Base-by-base conservation (phyloP, 2,797 vertebrate genomes). In the Dendrocincla fuliginosa region DNA sequence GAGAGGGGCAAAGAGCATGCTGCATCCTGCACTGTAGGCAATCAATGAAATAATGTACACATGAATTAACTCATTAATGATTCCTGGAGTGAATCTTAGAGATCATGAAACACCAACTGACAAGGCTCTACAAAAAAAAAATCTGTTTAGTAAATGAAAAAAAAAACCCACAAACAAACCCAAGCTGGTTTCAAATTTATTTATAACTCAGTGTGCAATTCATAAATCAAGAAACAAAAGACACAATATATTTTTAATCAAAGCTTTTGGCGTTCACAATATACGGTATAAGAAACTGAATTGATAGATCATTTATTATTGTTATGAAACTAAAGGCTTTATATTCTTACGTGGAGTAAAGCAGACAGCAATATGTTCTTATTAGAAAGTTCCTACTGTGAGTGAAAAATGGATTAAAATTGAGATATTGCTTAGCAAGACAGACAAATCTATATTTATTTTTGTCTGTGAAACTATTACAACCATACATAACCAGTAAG, bases 331-430 rank as follows among this genome's bases (percentile, higher is more conserved):
- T 14, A 92, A 90, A 70, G 89, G 33, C 93, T 88, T 97, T 67
- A 68, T 52, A 88, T 84, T 81, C 82, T 91, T 93, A 91, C 90
- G 74, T 64, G 64, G 78, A 74, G 56, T 87, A 78, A 94, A 76
- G 70, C 41, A 86, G 70, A 90, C 82, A 95, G 82, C 84, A 95
- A 91, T 84, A 81, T 27, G 8, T 89, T 96, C 68, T 42, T 79
- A 89, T 61, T 87, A 86, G 60, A 63, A 82, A 73, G 75, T 76
- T 96, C 71, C 93, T 88, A 90, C 70, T 95, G 87, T 85, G 93
- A 95, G 94, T 60, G 35, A 96, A 96, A 96, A 95, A 87, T 75
- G 57, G 95, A 92, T 87, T 92, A 95, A 94, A 95, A 57, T 44
- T 90, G 96, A 97, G 94, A 73, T 95, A 86, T 19, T 70, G 61